Base-by-base conservation (phyloP, 2,797 vertebrate species). In the Enteromius afrohamiltoni region DNA sequence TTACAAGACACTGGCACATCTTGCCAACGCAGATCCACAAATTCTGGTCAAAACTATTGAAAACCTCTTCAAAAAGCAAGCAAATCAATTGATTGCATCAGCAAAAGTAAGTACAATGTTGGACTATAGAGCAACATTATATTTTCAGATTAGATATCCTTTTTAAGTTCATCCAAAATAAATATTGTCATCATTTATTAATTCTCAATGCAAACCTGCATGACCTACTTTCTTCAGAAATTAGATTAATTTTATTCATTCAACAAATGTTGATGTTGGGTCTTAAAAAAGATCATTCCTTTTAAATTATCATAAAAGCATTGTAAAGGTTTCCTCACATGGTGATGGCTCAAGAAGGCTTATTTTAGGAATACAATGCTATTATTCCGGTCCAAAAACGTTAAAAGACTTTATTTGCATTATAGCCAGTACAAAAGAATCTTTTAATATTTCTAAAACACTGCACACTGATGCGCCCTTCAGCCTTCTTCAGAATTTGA, bases 21-120 rank as follows among this genome's bases (percentile, higher is more conserved):
- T 99, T 86, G 97, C 97, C 23, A 98, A 96, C 78, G 96, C 96
- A 2, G 90, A 96, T 89, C 95, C 97, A 6, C 91, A 93, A 0
- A 85, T 92, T 31, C 93, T 99, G 71, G 91, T 94, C 85, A 92
- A 82, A 86, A 89, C 85, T 0, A 90, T 98, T 29, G 94, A 95
- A 77, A 96, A 96, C 90, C 93, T 99, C 49, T 96, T 92, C 86
- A 94, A 85, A 88, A 94, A 89, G 75, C 97, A 97, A 68, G 97
- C 97, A 88, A 92, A 89, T 69, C 95, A 96, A 88, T 98, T 99
- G 0, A 86, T 99, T 88, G 96, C 96, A 4, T 98, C 98, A 4
- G 97, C 98, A 49, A 97, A 97, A 89, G 98, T 98, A 80, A 93
- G 90, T 80, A 23, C 4, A 55, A 19, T 4, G 29, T 19, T 67